Conservation (phyloP, 2,797 vertebrate genomes). For the Cynodonichthys magdalenae region DNA sequence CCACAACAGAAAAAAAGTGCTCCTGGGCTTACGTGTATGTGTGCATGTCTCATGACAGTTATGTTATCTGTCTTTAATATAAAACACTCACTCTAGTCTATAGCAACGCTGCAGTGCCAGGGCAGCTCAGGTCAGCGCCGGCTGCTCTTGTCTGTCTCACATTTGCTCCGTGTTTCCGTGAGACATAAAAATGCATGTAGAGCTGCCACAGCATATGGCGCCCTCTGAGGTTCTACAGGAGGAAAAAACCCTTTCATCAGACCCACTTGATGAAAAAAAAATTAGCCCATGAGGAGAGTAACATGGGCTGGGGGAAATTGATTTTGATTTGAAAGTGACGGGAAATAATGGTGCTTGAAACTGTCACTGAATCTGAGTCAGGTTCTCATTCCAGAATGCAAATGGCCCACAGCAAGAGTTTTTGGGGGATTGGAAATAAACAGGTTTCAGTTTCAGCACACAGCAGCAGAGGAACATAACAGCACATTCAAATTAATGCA, state of each 20-base stretch:
- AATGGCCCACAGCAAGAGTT: slow-evolving; percentile 61
- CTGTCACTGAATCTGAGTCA: slow-evolving; percentile 67
- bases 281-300: slow-evolving; percentile 63
- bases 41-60: slow-evolving; percentile 40
- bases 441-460: slow-evolving; percentile 44
- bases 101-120: slow-evolving; percentile 54
- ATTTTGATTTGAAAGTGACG: slow-evolving; percentile 76
- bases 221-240: slow-evolving; percentile 49
- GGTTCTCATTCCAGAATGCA: slow-evolving; percentile 64
- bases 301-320: slow-evolving; percentile 61
- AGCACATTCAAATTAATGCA: too few relatives aligned
- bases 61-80: slow-evolving; percentile 68
- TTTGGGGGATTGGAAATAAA: slow-evolving; percentile 40
- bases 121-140: slow-evolving; percentile 59
- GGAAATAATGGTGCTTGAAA: slow-evolving; percentile 67
- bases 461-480: background rate
- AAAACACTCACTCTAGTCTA: slow-evolving; percentile 52
- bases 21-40: slow-evolving; percentile 21
- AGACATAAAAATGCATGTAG: slow-evolving; percentile 17
- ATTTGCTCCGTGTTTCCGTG: slow-evolving; percentile 43
- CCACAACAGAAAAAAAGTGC: slow-evolving; percentile 32
- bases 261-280: slow-evolving; percentile 63
- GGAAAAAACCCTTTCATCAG: slow-evolving; percentile 66
- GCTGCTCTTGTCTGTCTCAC: slow-evolving; percentile 51
- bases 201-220: slow-evolving; percentile 22